Percentiles rank a stretch among this genome's conserved stretches.
Conservation (phyloP, 2,113 vertebrate genomes). For the Phasianus colchicus region DNA sequence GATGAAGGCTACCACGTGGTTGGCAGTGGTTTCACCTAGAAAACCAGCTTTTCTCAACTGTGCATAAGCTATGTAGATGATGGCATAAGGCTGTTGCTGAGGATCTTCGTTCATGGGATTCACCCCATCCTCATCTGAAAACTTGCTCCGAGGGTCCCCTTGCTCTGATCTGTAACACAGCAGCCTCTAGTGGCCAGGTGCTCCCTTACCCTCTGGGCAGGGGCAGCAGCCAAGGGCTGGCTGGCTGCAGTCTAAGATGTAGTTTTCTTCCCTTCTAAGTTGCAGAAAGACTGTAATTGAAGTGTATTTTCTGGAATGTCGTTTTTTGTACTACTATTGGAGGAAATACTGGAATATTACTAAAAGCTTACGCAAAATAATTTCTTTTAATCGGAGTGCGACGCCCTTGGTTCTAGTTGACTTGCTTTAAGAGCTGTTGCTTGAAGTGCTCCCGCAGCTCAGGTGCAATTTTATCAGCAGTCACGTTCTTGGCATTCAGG, state of each 20-base stretch:
- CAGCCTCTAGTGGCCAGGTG: not conserved
- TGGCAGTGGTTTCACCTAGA: not conserved
- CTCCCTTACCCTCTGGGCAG: not conserved
- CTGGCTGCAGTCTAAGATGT: not conserved
- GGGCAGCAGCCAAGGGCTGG: not conserved
- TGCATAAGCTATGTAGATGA: not conserved
- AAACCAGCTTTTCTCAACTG: not conserved
- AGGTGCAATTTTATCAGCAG: constrained; percentile 38
- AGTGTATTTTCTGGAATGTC: not conserved
- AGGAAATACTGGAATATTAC: constrained; percentile 2
- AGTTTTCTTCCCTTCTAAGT: not conserved
- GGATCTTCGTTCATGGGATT: not conserved
- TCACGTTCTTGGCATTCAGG: constrained; percentile 45
- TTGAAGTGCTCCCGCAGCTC: constrained; percentile 65
- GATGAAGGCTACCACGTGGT: accelerated
- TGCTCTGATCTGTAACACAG: not conserved
- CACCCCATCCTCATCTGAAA: not conserved
- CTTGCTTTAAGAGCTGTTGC: constrained; percentile 65
- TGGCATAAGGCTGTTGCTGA: accelerated
- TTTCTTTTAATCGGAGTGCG: not conserved
- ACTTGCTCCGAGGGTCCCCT: not conserved
- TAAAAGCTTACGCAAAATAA: not conserved
- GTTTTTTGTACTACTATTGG: not conserved
- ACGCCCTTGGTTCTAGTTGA: not conserved
- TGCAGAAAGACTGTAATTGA: not conserved